Percentiles rank a stretch among this genome's conserved stretches.
phyloP scores from a whole-genome alignment of 2,797 vertebrate species.

The Pseudochirops corinnae region DNA sequence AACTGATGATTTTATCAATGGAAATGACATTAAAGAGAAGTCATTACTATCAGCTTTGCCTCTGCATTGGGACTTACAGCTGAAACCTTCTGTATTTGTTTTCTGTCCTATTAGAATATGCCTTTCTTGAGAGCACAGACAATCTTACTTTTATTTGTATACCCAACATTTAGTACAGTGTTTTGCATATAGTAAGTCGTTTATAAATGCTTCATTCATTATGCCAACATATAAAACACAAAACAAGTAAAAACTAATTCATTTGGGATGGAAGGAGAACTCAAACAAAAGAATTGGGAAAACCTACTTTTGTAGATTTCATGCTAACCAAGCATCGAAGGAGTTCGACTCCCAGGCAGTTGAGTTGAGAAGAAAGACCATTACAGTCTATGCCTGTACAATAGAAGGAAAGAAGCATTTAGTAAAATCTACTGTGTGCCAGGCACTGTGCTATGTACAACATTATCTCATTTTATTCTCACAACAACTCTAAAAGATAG shows the following conservation, averaged over 20 bases:
- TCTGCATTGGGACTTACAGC: background rate
- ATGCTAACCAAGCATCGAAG: background rate
- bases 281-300: background rate
- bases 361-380: background rate
- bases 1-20: background rate
- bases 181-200: background rate
- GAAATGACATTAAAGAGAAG: background rate
- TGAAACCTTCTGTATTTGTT: background rate
- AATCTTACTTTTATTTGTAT: background rate
- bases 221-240: background rate
- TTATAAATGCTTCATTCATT: background rate
- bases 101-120: background rate
- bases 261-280: background rate
- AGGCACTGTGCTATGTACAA: background rate
- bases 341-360: background rate
- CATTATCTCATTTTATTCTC: background rate
- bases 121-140: background rate
- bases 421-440: background rate
- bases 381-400: background rate
- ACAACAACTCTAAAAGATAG: background rate
- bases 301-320: background rate
- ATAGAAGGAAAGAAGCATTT: background rate
- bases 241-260: background rate
- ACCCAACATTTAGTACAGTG: background rate
- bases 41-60: background rate